Evolutionary conservation across 2,113 vertebrate species (phyloP), one percentile per base, ranked within the genome.

Genomic region (Pedetes capensis): DNA sequence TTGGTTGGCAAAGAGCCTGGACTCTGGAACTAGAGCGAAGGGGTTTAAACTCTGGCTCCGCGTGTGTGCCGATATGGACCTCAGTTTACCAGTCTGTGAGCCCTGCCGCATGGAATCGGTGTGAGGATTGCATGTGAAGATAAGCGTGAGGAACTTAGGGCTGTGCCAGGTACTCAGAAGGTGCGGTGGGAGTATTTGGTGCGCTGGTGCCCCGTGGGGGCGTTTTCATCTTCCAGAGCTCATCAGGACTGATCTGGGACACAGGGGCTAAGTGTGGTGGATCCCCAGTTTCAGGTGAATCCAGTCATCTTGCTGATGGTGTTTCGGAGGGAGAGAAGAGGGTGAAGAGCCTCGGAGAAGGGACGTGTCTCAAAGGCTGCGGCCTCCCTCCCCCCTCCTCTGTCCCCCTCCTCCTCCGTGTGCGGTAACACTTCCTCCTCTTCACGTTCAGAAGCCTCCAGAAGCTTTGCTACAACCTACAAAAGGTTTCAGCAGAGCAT

Each of bases 141-240:
- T 20, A 2, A 22, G 1, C 0, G 0, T 0, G 6, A 49, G 68
- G 61, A 0, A 6, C 18, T 37, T 8, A 42, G 34, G 76, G 53
- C 37, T 39, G 20, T 16, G 14, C 22, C 37, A 10, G 71, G 44
- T 0, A 0, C 3, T 1, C 4, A 10, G 39, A 42, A 37, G 5
- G 47, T 17, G 68, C 64, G 4, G 0, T 10, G 55, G n/a, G 27
- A 34, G 68, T 44, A 23, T 86, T 51, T 4, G 13, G 1, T 18
- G 8, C 22, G 32, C n/a, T 4, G 20, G n/a, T 34, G 51, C 44
- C 32, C 34, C 9, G 27, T 3, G 37, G 1, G 42, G 17, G 47
- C 72, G n/a, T 22, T 8, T 32, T 44, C 55, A 72, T 29, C 51
- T 27, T 68, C 3, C 18, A 55, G 34, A 16, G 34, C 11, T 72